Conservation (phyloP, 2,113 vertebrate species). For the Oophaga pumilio region DNA sequence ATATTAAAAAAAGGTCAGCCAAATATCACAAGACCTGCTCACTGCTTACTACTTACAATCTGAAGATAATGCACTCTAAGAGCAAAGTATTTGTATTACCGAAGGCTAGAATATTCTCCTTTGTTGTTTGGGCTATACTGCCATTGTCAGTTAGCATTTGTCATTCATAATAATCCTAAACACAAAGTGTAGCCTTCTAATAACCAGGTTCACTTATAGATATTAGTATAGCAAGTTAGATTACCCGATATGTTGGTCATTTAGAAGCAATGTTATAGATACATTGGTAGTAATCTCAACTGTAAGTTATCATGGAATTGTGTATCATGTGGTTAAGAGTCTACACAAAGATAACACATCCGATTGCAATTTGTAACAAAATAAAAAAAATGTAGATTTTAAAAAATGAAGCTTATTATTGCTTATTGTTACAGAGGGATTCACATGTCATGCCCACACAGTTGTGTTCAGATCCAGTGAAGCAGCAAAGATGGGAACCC, state of each 20-base stretch:
- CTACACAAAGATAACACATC: too few species aligned
- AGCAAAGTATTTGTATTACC: constrained; percentile 14
- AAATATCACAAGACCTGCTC: neutral
- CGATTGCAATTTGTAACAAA: too few species aligned
- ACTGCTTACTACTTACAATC: neutral
- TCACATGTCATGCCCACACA: too few species aligned
- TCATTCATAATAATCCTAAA: constrained; percentile 21
- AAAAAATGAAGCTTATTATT: too few species aligned
- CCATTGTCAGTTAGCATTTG: constrained; percentile 19
- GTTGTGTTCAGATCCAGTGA: too few species aligned
- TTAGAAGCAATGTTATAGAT: neutral
- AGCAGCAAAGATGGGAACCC: too few species aligned
- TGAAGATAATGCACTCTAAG: neutral
- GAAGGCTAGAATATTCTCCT: constrained; percentile 3
- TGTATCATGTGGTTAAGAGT: neutral
- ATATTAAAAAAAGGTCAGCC: neutral
- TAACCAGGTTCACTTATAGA: neutral
- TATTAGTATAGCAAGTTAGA: neutral
- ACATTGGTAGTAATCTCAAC: neutral
- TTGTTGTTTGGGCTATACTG: constrained; percentile 18
- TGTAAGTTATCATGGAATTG: neutral
- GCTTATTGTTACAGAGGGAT: too few species aligned
- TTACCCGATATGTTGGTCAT: neutral
- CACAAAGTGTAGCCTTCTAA: neutral
- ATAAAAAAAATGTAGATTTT: too few species aligned